Percentiles rank a stretch among this genome's conserved stretches.
Conservation (phyloP, 2,113 vertebrate genomes). For the Perccottus glenii region DNA sequence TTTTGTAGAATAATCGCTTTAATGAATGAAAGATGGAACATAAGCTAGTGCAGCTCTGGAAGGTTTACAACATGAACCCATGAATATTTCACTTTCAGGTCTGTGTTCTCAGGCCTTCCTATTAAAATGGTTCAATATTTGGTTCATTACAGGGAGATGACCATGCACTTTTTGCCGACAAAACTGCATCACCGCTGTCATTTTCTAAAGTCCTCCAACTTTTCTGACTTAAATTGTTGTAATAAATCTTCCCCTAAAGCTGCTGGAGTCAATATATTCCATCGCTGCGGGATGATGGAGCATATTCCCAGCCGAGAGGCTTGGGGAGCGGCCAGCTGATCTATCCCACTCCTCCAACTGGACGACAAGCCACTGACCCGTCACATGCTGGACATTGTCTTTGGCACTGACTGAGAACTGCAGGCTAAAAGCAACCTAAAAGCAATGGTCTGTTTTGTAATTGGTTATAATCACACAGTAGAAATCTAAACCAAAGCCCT, state of each 20-base stretch:
- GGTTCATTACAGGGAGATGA: conserved; percentile 4
- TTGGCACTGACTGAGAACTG: conserved; percentile 30
- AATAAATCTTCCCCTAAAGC: conserved; percentile 35
- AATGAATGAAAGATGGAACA: conserved; percentile 19
- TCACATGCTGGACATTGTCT: conserved; percentile 14
- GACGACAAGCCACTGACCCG: conserved; percentile 30
- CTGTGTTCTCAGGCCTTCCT: not conserved
- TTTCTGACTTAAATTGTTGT: conserved; percentile 19
- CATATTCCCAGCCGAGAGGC: conserved; percentile 37
- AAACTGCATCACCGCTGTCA: not conserved
- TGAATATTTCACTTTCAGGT: not conserved
- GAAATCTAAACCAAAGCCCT: conserved; percentile 25
- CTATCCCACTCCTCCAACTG: conserved; percentile 29
- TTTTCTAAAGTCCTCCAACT: conserved; percentile 21
- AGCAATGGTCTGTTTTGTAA: conserved; percentile 36
- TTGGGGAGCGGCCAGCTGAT: conserved; percentile 50
- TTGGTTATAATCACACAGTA: conserved; percentile 25
- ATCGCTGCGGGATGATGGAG: conserved; percentile 29
- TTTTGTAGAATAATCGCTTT: conserved; percentile 24
- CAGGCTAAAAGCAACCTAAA: conserved; percentile 17
- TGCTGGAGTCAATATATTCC: conserved; percentile 34
- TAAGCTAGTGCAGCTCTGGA: conserved; percentile 9
- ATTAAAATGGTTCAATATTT: conserved; percentile 17
- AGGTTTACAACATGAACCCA: conserved; percentile 15
- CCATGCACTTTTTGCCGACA: not conserved